phyloP scores from a whole-genome alignment of 2,888 invertebrate species.

The Limenitis camilla region DNA sequence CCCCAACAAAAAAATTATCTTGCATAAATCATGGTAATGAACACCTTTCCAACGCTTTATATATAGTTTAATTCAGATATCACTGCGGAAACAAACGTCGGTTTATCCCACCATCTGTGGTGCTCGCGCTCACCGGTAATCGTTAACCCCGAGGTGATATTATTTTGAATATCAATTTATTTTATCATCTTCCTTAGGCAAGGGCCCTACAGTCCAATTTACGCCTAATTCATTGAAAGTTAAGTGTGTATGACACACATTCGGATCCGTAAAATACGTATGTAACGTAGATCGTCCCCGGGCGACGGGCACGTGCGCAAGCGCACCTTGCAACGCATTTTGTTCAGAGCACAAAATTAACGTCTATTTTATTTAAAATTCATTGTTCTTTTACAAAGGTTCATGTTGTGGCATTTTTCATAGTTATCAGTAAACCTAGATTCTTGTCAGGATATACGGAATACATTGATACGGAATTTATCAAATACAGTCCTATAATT shows the following conservation, averaged over 20 bases:
- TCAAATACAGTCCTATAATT: no score
- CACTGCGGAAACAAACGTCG: slow-evolving; percentile 75
- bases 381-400: slow-evolving; percentile 27
- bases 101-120: slow-evolving; percentile 72
- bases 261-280: slow-evolving; percentile 67
- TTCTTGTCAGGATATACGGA: no score
- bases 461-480: no score
- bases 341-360: slow-evolving; percentile 49
- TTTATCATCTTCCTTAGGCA: slow-evolving; percentile 58
- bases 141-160: slow-evolving; percentile 75
- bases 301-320: slow-evolving; percentile 67
- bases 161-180: slow-evolving; percentile 72
- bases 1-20: slow-evolving; percentile 58
- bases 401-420: background rate
- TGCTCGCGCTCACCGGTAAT: slow-evolving; percentile 71
- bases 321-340: slow-evolving; percentile 67
- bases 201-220: slow-evolving; percentile 62
- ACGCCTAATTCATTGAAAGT: slow-evolving; percentile 39
- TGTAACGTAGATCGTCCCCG: slow-evolving; percentile 50
- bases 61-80: slow-evolving; percentile 75
- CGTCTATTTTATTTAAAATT: slow-evolving; percentile 46
- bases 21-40: slow-evolving; percentile 74
- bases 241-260: slow-evolving; percentile 68
- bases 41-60: slow-evolving; percentile 72
- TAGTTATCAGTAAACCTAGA: no score